Conservation (phyloP, 2,888 invertebrate genomes). For the Drosophila subsilvestris region DNA sequence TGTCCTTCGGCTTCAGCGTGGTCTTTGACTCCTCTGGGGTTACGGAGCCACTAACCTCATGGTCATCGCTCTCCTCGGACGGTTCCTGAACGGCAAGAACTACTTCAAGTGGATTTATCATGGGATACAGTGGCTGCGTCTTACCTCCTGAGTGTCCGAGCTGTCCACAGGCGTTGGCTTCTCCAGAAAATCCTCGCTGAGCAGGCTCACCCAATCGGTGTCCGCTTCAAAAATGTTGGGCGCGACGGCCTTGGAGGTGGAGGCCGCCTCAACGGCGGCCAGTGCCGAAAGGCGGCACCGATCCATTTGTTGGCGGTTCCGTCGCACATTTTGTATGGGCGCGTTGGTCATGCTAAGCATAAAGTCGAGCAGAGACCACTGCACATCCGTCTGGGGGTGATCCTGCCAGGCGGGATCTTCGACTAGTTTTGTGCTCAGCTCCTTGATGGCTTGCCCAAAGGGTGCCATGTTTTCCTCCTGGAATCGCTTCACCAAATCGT, state of each 20-base stretch:
- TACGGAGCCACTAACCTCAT: neutral
- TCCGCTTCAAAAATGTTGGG: slow-evolving; percentile 12
- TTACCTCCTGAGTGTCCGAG: slow-evolving; percentile 75
- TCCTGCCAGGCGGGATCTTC: slow-evolving; percentile 73
- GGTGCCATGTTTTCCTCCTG: slow-evolving; percentile 84
- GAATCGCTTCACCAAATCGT: slow-evolving; percentile 84
- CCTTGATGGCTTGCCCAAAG: slow-evolving; percentile 83
- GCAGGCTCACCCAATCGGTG: slow-evolving; percentile 53
- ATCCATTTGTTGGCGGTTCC: slow-evolving; percentile 66
- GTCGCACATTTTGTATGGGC: slow-evolving; percentile 79
- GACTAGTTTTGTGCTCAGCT: slow-evolving; percentile 79
- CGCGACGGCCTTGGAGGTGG: too few species aligned
- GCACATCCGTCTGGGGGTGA: slow-evolving; percentile 83
- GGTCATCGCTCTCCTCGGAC: slow-evolving; percentile 63
- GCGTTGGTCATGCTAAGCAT: slow-evolving; percentile 83
- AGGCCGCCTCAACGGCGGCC: slow-evolving; percentile 23
- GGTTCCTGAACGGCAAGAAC: slow-evolving; percentile 69
- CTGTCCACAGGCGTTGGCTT: neutral
- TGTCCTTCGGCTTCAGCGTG: slow-evolving; percentile 6
- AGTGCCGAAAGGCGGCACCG: slow-evolving; percentile 24
- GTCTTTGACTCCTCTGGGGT: neutral
- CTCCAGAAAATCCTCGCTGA: slow-evolving; percentile 69
- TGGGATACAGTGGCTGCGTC: slow-evolving; percentile 17
- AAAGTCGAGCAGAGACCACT: slow-evolving; percentile 85
- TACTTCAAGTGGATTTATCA: neutral